A percentile compares a stretch with the other conserved stretches of the same genome.
phyloP scores from a whole-genome alignment of 2,888 invertebrate species.

The Microctonus brassicae region DNA sequence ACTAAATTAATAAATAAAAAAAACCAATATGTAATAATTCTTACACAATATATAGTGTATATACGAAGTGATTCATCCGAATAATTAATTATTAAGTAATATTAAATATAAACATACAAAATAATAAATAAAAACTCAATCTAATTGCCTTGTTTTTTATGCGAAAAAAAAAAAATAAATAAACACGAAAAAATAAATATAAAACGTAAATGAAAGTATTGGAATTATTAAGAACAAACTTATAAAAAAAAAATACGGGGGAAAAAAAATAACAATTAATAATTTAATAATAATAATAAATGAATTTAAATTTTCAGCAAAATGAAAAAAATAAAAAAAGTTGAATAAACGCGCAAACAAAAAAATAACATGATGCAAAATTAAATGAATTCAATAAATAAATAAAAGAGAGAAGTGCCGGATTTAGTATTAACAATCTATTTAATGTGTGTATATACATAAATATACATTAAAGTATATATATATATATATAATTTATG shows the following conservation, averaged over 20 bases:
- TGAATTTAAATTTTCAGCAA: background rate
- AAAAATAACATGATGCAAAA: background rate
- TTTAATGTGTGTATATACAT: conserved; percentile 26
- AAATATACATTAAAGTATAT: conserved; percentile 7
- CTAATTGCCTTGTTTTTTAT: conserved; percentile 69
- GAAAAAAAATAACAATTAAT: background rate
- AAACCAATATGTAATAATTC: conserved; percentile 50
- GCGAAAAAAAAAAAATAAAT: conserved; percentile 56
- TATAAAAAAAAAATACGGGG: background rate
- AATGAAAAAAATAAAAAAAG: background rate
- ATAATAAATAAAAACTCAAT: conserved; percentile 60
- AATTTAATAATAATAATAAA: conserved; percentile 6
- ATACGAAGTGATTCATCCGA: conserved; percentile 55
- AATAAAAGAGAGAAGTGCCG: conserved; percentile 5
- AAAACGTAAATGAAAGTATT: conserved; percentile 33
- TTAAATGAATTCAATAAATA: background rate
- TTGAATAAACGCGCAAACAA: background rate
- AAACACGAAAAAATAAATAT: conserved; percentile 3
- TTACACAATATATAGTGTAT: conserved; percentile 58
- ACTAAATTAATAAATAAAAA: conserved; percentile 11
- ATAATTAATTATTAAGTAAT: conserved; percentile 50
- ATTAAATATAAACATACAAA: conserved; percentile 46
- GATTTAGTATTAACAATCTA: conserved; percentile 32
- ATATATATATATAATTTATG: conserved; percentile 31
- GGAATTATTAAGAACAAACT: conserved; percentile 7